Percentiles rank a stretch among this genome's conserved stretches.
phyloP scores from a whole-genome alignment of 2,113 vertebrate genomes.

The Thunnus maccoyii region DNA sequence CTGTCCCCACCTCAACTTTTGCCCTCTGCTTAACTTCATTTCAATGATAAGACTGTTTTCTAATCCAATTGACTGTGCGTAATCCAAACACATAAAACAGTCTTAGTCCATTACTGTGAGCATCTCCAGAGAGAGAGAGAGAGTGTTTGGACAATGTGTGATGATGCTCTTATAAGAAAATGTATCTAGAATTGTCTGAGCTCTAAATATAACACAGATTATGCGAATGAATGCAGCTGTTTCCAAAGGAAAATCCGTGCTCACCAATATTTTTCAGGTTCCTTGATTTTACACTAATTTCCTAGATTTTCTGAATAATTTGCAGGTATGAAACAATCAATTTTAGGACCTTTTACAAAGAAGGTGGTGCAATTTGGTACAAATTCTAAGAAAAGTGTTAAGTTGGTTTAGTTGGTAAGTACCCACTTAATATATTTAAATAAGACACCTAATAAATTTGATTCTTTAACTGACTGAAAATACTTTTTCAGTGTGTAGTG shows the following conservation, averaged over 20 bases:
- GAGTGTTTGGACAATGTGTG: conserved; percentile 17
- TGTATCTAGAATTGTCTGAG: background rate
- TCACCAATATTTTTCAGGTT: too few relatives aligned
- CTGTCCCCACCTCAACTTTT: conserved; percentile 51
- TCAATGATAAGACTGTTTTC: conserved; percentile 53
- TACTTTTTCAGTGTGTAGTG: too few relatives aligned
- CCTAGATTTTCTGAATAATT: too few relatives aligned
- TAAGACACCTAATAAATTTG: too few relatives aligned
- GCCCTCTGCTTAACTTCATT: conserved; percentile 67
- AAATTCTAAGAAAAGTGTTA: too few relatives aligned
- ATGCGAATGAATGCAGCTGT: conserved; percentile 13
- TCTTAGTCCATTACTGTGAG: conserved; percentile 44
- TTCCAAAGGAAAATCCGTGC: background rate
- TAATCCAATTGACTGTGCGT: conserved; percentile 61
- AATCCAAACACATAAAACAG: conserved; percentile 45
- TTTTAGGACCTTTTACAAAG: too few relatives aligned
- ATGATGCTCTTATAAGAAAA: conserved; percentile 11
- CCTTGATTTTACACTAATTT: too few relatives aligned
- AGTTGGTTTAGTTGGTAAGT: too few relatives aligned
- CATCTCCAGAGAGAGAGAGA: conserved; percentile 44
- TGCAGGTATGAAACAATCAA: too few relatives aligned
- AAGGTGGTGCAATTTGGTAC: too few relatives aligned
- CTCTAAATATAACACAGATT: conserved; percentile 38
- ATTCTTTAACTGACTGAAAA: too few relatives aligned
- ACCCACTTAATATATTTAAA: too few relatives aligned